phyloP scores from a whole-genome alignment of 2,113 vertebrate species.

The Orycteropus afer region DNA sequence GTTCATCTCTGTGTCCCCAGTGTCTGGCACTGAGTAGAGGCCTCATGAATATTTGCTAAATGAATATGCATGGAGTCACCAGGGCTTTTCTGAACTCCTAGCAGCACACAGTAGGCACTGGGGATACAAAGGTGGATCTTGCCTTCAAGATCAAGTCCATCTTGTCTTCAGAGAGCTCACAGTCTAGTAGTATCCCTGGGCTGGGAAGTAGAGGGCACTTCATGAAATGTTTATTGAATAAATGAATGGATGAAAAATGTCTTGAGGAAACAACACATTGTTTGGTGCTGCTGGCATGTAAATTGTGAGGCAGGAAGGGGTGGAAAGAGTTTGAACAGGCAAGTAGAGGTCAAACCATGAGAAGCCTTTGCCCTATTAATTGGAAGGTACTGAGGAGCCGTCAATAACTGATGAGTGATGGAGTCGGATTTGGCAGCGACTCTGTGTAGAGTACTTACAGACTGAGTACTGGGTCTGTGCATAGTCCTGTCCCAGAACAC shows the following conservation, averaged over 20 bases:
- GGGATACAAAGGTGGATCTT: too few species aligned
- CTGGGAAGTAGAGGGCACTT: rapidly evolving
- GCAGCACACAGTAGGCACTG: rapidly evolving
- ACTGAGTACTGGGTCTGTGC: neutral
- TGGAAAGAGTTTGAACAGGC: neutral
- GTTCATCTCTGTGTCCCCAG: neutral
- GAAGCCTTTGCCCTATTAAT: neutral
- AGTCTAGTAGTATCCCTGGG: neutral
- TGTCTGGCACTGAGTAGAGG: neutral
- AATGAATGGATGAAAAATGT: neutral
- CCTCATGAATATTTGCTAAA: neutral
- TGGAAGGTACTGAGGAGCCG: neutral
- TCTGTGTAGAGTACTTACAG: neutral
- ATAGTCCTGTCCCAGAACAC: neutral
- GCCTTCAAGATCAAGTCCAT: rapidly evolving
- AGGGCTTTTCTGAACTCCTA: neutral
- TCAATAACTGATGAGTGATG: rapidly evolving
- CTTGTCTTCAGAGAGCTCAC: neutral
- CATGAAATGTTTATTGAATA: neutral
- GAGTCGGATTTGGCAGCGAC: rapidly evolving
- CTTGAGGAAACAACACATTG: rapidly evolving
- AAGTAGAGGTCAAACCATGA: neutral
- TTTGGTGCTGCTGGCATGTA: rapidly evolving
- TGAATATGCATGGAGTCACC: neutral
- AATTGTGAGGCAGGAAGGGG: too few species aligned